Evolutionary conservation across 2,797 vertebrate species (phyloP).

Genomic region (Sebastes flavidus): DNA sequence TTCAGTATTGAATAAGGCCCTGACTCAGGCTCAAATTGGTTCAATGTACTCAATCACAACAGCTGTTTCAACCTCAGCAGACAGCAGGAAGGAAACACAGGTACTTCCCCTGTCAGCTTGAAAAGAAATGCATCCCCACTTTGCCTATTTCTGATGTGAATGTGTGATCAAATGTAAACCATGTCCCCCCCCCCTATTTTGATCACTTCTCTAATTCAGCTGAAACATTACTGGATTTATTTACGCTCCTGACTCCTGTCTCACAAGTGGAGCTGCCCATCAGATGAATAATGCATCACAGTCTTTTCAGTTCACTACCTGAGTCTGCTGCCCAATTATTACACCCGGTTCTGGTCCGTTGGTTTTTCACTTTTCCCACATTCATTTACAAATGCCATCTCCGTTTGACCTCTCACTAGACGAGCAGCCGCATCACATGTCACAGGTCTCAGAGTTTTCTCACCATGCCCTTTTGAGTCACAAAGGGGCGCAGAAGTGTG

Average conservation of each 20-base stretch:
- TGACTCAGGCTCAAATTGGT: not conserved
- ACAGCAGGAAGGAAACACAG: not conserved
- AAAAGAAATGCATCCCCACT: not conserved
- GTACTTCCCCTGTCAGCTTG: not conserved
- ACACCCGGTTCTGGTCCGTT: conserved; percentile 33
- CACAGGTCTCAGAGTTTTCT: not conserved
- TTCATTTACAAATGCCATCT: conserved; percentile 38
- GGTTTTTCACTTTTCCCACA: conserved; percentile 28
- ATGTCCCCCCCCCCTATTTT: not conserved
- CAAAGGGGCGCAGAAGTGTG: conserved; percentile 7
- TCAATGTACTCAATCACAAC: not conserved
- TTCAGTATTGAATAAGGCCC: conserved; percentile 28
- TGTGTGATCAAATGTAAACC: conserved; percentile 4
- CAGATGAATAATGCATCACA: conserved; percentile 58
- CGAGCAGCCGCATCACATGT: conserved; percentile 24
- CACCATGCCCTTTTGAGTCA: not conserved
- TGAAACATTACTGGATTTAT: conserved; percentile 9
- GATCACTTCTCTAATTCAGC: not conserved
- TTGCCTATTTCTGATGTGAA: not conserved
- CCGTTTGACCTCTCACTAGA: not conserved
- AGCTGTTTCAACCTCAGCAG: conserved; percentile 22
- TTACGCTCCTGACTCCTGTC: not conserved
- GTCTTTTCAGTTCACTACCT: conserved; percentile 41
- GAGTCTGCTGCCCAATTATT: conserved; percentile 49
- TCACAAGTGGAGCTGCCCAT: conserved; percentile 4